These are phyloP conservation scores for Vireo altiloquus DNA, from an alignment of 2,113 vertebrate genomes.

Conservation along the genomic window DNA sequence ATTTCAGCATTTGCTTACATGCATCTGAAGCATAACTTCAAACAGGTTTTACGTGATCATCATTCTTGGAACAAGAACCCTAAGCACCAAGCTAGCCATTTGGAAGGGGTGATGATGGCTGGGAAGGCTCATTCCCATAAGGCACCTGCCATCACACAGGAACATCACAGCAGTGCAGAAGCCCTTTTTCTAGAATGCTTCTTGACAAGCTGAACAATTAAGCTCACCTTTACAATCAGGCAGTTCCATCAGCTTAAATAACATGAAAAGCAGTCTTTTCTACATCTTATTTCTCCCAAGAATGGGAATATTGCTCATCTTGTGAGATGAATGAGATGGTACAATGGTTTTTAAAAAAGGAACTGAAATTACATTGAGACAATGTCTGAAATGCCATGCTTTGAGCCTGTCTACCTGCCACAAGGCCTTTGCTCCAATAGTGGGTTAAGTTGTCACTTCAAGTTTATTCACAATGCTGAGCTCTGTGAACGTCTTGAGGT, in stretches of 20 bases:
- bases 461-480: not conserved
- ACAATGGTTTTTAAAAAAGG: not conserved
- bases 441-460: not conserved
- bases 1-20: not conserved
- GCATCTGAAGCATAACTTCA: not conserved
- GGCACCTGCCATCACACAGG: not conserved
- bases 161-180: not conserved
- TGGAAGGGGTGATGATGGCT: not conserved
- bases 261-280: not conserved
- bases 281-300: not conserved
- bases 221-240: not conserved
- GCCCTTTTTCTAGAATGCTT: not conserved
- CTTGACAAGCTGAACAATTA: not conserved
- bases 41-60: not conserved
- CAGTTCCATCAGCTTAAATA: not conserved
- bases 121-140: not conserved
- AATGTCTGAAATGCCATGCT: not conserved
- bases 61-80: not conserved
- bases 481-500: not conserved
- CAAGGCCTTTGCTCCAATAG: not conserved
- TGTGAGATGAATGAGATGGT: not conserved
- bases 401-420: not conserved
- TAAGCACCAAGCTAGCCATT: not conserved
- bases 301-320: not conserved
- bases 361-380: fast-evolving